Percentiles rank a stretch among this genome's conserved stretches.
phyloP scores from a whole-genome alignment of 2,113 vertebrate species.

The Tenrec ecaudatus region DNA sequence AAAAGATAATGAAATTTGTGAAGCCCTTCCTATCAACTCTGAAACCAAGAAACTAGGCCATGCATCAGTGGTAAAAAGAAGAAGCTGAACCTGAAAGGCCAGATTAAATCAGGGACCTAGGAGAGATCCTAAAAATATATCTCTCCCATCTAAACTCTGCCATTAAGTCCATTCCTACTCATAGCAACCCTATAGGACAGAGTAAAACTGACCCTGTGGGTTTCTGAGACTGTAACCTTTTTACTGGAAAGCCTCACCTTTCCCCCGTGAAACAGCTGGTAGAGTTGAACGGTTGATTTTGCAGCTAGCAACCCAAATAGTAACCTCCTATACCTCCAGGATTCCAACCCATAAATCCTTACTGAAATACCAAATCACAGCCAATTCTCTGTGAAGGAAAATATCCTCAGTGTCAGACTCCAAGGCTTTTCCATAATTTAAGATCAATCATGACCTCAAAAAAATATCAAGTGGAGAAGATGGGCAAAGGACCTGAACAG shows the following conservation, averaged over 20 bases:
- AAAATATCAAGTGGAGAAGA: neutral
- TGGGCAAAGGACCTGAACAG: no score
- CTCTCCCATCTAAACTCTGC: no score
- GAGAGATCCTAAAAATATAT: neutral
- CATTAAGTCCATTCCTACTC: no score
- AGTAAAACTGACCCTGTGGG: no score
- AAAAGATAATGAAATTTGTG: no score
- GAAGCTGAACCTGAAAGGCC: neutral
- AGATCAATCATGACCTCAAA: neutral
- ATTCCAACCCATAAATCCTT: neutral
- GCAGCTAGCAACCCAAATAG: no score
- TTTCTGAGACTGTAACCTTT: no score
- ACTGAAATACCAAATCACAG: neutral
- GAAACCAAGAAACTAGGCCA: neutral
- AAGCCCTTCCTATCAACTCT: neutral
- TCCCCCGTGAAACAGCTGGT: no score
- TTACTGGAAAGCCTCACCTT: no score
- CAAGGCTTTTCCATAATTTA: neutral
- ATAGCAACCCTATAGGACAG: no score
- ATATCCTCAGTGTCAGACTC: neutral
- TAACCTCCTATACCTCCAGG: no score
- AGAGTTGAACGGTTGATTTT: no score
- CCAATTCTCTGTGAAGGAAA: neutral
- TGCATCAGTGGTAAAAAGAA: neutral
- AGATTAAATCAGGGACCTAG: neutral